phyloP scores from a whole-genome alignment of 2,888 invertebrate species.

The Fragum whitleyi region DNA sequence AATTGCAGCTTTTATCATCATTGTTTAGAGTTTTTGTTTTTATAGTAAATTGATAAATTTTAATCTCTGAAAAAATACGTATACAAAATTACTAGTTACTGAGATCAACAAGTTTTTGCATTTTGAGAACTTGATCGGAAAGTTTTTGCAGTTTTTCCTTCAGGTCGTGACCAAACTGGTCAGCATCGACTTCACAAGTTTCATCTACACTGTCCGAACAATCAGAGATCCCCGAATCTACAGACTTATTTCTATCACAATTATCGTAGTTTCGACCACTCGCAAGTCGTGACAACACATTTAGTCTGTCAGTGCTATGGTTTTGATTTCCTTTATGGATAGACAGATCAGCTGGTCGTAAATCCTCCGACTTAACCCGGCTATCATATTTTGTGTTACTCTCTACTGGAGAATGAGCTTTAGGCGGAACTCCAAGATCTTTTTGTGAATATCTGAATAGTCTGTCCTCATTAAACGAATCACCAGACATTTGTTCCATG shows the following conservation, averaged over 20 bases:
- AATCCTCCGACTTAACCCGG: background rate
- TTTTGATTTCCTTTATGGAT: slow-evolving; percentile 7
- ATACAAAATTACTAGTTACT: background rate
- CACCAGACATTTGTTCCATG: background rate
- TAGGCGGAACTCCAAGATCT: slow-evolving; percentile 1
- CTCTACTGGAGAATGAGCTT: slow-evolving; percentile 3
- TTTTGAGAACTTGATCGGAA: slow-evolving; percentile 66
- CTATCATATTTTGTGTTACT: background rate
- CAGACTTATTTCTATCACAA: background rate
- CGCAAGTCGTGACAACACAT: background rate
- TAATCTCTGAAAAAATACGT: too few species aligned
- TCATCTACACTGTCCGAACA: background rate
- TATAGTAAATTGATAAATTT: too few species aligned
- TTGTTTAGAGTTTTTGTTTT: too few species aligned
- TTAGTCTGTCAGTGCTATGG: background rate
- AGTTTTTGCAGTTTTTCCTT: slow-evolving; percentile 59
- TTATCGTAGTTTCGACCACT: background rate
- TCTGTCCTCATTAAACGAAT: background rate
- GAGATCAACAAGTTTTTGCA: slow-evolving; percentile 51
- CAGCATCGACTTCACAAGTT: background rate
- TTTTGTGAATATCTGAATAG: slow-evolving; percentile 2
- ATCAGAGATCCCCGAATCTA: background rate
- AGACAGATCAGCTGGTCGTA: slow-evolving; percentile 22
- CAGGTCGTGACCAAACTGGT: slow-evolving; percentile 58
- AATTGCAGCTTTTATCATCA: too few species aligned